These are phyloP conservation scores for Tokudaia muenninki DNA, from an alignment of 2,797 vertebrate species.

Conservation along the genomic window DNA sequence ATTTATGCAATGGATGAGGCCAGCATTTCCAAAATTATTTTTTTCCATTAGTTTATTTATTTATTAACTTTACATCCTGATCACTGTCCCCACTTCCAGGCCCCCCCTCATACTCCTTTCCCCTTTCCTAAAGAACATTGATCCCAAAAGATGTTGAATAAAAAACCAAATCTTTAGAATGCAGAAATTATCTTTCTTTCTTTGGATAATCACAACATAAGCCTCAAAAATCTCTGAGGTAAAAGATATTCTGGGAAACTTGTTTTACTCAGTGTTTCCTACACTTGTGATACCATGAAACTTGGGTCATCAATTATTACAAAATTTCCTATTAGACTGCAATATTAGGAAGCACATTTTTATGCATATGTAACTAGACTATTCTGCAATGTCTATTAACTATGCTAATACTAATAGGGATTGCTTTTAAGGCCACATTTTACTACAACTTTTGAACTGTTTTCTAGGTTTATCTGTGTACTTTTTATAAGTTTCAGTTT, in stretches of 20 bases:
- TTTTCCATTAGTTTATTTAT: not conserved
- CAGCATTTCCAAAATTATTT: slow-evolving; percentile 48
- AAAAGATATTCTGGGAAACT: slow-evolving; percentile 13
- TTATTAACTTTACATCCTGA: not conserved
- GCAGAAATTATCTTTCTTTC: slow-evolving; percentile 48
- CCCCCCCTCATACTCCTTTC: not conserved
- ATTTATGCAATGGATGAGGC: slow-evolving; percentile 49
- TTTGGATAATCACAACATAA: slow-evolving; percentile 32
- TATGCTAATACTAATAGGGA: not conserved
- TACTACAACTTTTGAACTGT: not conserved
- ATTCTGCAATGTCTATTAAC: not conserved
- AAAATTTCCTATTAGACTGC: not conserved
- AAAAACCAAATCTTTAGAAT: slow-evolving; percentile 17
- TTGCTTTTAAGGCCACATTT: not conserved
- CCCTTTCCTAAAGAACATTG: slow-evolving; percentile 40
- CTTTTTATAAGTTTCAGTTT: not conserved
- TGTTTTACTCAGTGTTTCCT: not conserved
- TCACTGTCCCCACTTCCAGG: not conserved
- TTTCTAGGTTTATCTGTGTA: not conserved
- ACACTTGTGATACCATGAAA: not conserved
- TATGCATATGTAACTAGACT: not conserved
- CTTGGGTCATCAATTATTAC: not conserved
- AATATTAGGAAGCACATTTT: slow-evolving; percentile 32
- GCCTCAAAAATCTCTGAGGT: not conserved
- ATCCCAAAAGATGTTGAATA: slow-evolving; percentile 46